These are phyloP conservation scores for Tangara arthus DNA, from an alignment of 2,797 vertebrate species.

Conservation along the genomic window DNA sequence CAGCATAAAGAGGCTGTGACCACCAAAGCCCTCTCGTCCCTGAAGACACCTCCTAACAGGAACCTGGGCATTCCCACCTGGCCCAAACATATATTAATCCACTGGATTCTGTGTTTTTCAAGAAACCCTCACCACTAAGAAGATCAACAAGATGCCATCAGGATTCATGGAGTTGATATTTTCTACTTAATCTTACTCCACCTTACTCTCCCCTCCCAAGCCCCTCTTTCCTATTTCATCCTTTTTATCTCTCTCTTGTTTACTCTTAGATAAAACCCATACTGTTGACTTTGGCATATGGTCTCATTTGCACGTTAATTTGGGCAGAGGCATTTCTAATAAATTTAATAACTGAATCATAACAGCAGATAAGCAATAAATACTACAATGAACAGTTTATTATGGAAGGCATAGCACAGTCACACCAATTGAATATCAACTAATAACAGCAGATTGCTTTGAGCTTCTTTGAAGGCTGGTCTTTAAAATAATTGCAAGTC, in stretches of 20 bases:
- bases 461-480: background rate
- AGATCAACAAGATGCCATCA: rapidly evolving
- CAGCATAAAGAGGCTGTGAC: background rate
- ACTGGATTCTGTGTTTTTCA: background rate
- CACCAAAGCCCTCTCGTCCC: background rate
- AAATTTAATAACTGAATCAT: background rate
- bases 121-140: background rate
- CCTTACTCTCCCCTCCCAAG: background rate
- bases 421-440: background rate
- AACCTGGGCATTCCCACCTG: background rate
- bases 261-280: background rate
- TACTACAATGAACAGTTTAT: background rate
- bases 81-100: rapidly evolving
- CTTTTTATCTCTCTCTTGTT: rapidly evolving
- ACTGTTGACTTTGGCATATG: background rate
- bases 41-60: background rate
- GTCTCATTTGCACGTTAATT: background rate
- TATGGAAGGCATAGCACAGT: background rate
- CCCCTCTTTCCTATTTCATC: background rate
- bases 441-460: background rate
- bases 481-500: background rate
- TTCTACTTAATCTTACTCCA: background rate
- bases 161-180: background rate
- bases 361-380: background rate
- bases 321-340: background rate